Conservation (phyloP, 2,113 vertebrate genomes). For the Microcebus tavaratra region DNA sequence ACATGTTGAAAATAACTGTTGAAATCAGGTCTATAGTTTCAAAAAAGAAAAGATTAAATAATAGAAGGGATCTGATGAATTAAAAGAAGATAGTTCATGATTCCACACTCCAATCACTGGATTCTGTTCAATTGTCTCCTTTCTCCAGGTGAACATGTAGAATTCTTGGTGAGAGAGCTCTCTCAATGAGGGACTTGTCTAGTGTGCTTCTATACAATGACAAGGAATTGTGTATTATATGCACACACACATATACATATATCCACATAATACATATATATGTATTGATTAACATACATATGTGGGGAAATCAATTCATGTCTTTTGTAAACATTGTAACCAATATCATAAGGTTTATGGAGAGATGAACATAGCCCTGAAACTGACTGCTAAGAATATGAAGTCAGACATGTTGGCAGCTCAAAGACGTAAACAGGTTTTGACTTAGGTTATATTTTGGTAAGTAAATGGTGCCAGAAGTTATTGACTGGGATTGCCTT, state of each 20-base stretch:
- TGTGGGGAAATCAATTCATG: slow-evolving; percentile 49
- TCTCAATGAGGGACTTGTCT: slow-evolving; percentile 40
- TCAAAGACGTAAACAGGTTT: not conserved
- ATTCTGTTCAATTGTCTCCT: not conserved
- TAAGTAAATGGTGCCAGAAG: slow-evolving; percentile 10
- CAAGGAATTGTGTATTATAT: not conserved
- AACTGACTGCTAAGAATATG: not conserved
- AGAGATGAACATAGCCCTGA: not conserved
- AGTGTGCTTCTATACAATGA: slow-evolving; percentile 29
- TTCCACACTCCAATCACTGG: slow-evolving; percentile 3
- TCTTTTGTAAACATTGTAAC: slow-evolving; percentile 45
- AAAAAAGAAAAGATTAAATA: not conserved
- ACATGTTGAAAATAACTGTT: not conserved
- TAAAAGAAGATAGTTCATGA: not conserved
- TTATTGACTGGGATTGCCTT: slow-evolving; percentile 34
- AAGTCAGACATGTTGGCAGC: not conserved
- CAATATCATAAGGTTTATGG: slow-evolving; percentile 40
- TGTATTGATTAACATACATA: not conserved
- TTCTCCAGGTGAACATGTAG: not conserved
- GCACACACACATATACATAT: not conserved
- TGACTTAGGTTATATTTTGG: slow-evolving; percentile 47
- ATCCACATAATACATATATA: not conserved
- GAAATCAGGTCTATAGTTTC: not conserved
- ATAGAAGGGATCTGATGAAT: not conserved
- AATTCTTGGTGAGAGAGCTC: not conserved